These are phyloP conservation scores for Pterobdella sp. DNA, from an alignment of 2,888 invertebrate species.

Conservation along the genomic window DNA sequence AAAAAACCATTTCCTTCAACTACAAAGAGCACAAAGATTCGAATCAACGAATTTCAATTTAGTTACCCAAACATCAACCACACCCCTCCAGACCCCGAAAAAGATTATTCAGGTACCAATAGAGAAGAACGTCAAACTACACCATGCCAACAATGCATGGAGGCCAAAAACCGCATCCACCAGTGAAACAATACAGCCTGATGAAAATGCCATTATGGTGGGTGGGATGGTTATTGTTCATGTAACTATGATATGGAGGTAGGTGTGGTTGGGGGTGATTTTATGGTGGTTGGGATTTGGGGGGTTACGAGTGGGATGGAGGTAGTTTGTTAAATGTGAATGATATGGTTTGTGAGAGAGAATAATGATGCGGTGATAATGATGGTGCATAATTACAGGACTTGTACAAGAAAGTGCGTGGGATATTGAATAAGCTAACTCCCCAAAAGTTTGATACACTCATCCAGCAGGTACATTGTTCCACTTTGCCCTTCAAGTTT, in stretches of 20 bases:
- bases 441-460: conserved; percentile 84
- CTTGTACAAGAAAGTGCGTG: conserved; percentile 71
- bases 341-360: not conserved
- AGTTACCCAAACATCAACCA: not conserved
- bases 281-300: not conserved
- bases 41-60: too few relatives aligned
- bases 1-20: too few relatives aligned
- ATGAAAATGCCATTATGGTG: conserved; percentile 15
- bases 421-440: conserved; percentile 84
- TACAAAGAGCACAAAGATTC: too few relatives aligned
- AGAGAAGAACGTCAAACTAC: conserved; percentile 70
- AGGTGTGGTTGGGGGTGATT: too few relatives aligned
- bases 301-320: not conserved
- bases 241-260: too few relatives aligned
- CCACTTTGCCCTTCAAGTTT: too few relatives aligned
- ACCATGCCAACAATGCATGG: conserved; percentile 84
- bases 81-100: conserved; percentile 36
- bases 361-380: too few relatives aligned
- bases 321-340: not conserved
- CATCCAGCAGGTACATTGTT: conserved; percentile 67
- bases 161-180: conserved; percentile 56
- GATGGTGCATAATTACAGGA: too few relatives aligned
- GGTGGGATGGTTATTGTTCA: too few relatives aligned
- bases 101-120: conserved; percentile 44
- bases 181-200: not conserved